Base-by-base conservation (phyloP, 2,113 vertebrate genomes). In the Triplophysa rosa region DNA sequence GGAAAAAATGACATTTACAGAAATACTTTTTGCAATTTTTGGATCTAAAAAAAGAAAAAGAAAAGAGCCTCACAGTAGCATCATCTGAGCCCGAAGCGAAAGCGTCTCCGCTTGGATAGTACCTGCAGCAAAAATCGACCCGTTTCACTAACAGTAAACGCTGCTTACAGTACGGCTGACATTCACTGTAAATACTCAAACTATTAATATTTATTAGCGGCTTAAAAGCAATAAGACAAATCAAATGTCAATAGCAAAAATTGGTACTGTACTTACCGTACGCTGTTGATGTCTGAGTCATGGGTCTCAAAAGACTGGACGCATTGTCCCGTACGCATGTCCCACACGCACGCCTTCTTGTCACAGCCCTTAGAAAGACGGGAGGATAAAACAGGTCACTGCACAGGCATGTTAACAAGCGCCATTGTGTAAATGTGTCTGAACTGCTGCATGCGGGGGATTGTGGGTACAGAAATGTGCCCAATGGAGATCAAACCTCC, bases 81-180 rank as follows among this genome's bases (percentile, higher is more conserved):
- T 99, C 98, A 73, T 99, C 98, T 47, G 98, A 99, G 49, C 97
- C 97, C 21, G 98, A 99, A n/a, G 97, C 97, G 92, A 99, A 99
- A 29, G 98, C 98, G 80, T 99, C 98, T 89, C 98, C 98, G 68
- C 98, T 99, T 59, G 98, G 98, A 84, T 99, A 99, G 83, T 98
- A 99, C 84, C 98, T 99, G 85, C 75, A 66, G 29, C 37, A 29
- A 67, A 13, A 62, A 61, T 70, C 16, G 13, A 40, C 37, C 17
- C 3, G 3, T 23, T 45, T 45, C 42, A 45, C 42, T 45, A 1
- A 19, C 14, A 4, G 29, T 40, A 72, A 59, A 59, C n/a, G 58
- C 0, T 21, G 8, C 13, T 59, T 4, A 56, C 16, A 19, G 14
- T 19, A 8, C 7, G 52, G 8, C 19, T 61, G 13, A 59, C 70